Evolutionary conservation across 2,797 vertebrate genomes (phyloP).

Genomic region (Nasua narica): DNA sequence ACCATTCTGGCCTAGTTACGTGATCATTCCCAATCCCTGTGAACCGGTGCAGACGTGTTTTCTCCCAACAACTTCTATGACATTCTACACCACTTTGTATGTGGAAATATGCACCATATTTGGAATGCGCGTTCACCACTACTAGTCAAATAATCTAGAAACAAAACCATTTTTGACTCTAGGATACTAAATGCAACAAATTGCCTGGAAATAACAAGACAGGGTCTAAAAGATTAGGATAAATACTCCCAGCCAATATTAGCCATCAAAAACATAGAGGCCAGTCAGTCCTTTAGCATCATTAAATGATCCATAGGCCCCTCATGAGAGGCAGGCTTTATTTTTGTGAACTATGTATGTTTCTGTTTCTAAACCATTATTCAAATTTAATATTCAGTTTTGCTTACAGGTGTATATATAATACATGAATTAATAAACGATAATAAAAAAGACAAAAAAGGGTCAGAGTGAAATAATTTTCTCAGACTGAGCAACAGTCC

Average conservation of each 20-base stretch:
- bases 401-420: not conserved
- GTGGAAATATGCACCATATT: not conserved
- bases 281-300: not conserved
- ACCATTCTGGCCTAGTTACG: not conserved
- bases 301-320: not conserved
- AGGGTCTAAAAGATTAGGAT: not conserved
- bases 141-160: not conserved
- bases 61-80: not conserved
- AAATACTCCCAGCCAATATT: not conserved
- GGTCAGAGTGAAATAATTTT: constrained; percentile 1
- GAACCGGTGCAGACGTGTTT: not conserved
- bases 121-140: not conserved
- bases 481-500: not conserved
- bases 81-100: not conserved
- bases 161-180: not conserved
- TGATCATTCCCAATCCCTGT: not conserved
- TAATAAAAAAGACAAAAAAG: not conserved
- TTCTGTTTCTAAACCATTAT: not conserved
- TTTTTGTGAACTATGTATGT: not conserved
- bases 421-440: not conserved
- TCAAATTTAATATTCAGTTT: not conserved
- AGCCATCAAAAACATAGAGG: not conserved
- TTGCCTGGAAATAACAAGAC: not conserved
- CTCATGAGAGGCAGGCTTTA: not conserved
- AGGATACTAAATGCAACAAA: not conserved